These are phyloP conservation scores for Anisognathus igniventris DNA, from an alignment of 2,797 vertebrate genomes.

Conservation along the genomic window DNA sequence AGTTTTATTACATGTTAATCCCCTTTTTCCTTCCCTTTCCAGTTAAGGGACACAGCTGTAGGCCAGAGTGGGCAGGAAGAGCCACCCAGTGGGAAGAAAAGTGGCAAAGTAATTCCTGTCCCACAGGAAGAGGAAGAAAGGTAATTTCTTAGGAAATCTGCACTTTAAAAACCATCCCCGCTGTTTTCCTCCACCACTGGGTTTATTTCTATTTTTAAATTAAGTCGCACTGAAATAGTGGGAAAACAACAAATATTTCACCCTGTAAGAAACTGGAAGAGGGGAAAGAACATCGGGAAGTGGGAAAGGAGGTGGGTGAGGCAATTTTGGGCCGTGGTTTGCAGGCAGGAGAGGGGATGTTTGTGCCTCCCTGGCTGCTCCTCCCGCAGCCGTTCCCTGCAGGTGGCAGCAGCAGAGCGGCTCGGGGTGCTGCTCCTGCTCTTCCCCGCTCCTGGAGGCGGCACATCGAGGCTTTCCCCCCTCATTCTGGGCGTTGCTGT, in stretches of 20 bases:
- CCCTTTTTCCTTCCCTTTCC: background rate
- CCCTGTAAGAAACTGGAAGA: background rate
- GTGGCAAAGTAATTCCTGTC: slow-evolving; percentile 32
- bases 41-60: background rate
- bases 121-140: slow-evolving; percentile 44
- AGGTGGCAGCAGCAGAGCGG: slow-evolving; percentile 69
- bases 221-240: fast-evolving
- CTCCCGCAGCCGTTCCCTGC: slow-evolving; percentile 15
- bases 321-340: background rate
- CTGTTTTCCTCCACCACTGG: background rate
- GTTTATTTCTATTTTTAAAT: background rate
- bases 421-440: background rate
- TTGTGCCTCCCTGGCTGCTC: background rate
- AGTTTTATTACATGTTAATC: background rate
- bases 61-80: slow-evolving; percentile 46
- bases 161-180: background rate
- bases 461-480: background rate
- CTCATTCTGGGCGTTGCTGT: background rate
- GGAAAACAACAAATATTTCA: background rate
- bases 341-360: background rate
- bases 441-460: background rate
- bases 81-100: slow-evolving; percentile 23
- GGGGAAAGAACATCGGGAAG: background rate
- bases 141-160: slow-evolving; percentile 20
- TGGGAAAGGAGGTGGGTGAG: background rate